Base-by-base conservation (phyloP, 2,113 vertebrate genomes). In the Rhabdomys dilectus region DNA sequence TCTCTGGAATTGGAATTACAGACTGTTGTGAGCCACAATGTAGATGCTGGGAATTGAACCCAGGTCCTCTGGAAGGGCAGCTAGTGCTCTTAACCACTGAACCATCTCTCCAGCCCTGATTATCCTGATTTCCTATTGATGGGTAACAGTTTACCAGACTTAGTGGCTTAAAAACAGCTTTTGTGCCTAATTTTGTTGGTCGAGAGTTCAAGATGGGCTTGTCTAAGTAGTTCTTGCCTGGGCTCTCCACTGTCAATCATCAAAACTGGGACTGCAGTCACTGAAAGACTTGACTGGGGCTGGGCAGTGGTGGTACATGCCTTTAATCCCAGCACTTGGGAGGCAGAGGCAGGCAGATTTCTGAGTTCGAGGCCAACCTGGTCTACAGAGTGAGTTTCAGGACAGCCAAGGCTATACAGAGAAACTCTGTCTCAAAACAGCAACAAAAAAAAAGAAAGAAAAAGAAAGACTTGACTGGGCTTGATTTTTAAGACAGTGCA, bases 171-270 rank as follows among this genome's bases (percentile, higher is more conserved):
- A 95, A 96, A 92, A 86, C 15, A 82, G 12, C 0, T 39, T 96
- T 95, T 81, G 22, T 87, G 93, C 84, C 87, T 34, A 21, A 75
- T 88, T 96, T 96, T 89, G 0, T 87, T 19, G 11, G 3, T 89
- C 64, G 84, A 9, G 16, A 94, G 51, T 64, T 84, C 75, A 75
- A 39, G 75, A 93, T 77, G 34, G 5, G 29, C 19, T 95, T 91
- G 6, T 94, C 51, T 66, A n/a, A 84, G 39, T 60, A 91, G 62
- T 82, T 86, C n/a, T 95, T 77, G 6, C 34, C 88, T 93, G 16
- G 39, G 45, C 10, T 58, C 53, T 96, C 62, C 93, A 64, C 51
- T 77, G 8, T 92, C 80, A 92, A 39, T 89, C 53, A 75, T 29
- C 22, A 39, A 66, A 91, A 56, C 34, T 89, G 64, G 17, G 22